Percentiles rank a stretch among this genome's conserved stretches.
phyloP scores from a whole-genome alignment of 1,140 invertebrate species.

The Chironomus striatipennis region DNA sequence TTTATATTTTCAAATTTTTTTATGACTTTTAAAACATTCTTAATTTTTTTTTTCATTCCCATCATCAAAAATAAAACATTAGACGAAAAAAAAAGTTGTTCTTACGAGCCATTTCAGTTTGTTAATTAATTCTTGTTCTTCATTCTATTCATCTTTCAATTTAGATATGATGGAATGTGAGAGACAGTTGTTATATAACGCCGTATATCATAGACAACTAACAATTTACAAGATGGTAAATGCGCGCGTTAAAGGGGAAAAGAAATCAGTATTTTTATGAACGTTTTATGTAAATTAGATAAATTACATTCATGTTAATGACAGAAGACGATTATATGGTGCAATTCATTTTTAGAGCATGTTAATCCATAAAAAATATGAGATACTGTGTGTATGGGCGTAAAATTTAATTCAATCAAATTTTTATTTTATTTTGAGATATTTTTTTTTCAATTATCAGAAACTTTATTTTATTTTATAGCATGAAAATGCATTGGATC shows the following conservation, averaged over 20 bases:
- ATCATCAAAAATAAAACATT: background rate
- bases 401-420: too few species aligned
- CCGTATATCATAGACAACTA: background rate
- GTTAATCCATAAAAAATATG: background rate
- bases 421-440: too few species aligned
- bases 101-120: background rate
- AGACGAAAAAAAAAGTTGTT: background rate
- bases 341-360: conserved; percentile 1
- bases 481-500: too few species aligned
- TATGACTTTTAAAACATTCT: background rate
- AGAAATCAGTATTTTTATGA: background rate
- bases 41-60: background rate
- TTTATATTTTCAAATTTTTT: background rate
- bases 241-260: conserved; percentile 3
- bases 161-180: background rate
- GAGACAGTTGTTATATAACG: background rate
- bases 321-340: conserved; percentile 5
- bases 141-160: background rate
- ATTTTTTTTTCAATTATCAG: too few species aligned
- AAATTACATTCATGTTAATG: conserved; percentile 14
- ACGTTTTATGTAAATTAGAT: background rate
- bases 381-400: too few species aligned
- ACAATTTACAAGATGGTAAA: background rate
- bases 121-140: background rate
- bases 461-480: too few species aligned